phyloP scores from a whole-genome alignment of 2,113 vertebrate species.

The Chlamydotis undulata region DNA sequence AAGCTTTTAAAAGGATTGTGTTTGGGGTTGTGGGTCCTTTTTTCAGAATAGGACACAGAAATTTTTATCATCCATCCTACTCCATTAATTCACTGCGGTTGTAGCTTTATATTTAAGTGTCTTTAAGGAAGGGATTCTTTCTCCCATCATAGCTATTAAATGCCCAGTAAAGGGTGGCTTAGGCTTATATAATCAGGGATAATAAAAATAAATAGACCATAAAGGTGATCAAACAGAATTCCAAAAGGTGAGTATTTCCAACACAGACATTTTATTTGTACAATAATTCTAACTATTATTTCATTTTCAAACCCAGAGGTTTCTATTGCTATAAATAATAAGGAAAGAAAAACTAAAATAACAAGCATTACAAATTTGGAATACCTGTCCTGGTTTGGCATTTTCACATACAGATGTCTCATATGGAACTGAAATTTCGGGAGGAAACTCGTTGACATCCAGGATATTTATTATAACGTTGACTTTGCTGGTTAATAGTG shows the following conservation, averaged over 20 bases:
- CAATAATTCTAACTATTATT: neutral
- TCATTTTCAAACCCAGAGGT: neutral
- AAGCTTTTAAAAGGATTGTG: neutral
- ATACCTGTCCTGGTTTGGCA: conserved; percentile 92
- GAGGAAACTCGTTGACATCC: conserved; percentile 97
- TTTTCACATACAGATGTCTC: conserved; percentile 96
- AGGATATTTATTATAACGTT: conserved; percentile 90
- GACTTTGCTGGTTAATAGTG: conserved; percentile 89
- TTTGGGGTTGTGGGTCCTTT: neutral
- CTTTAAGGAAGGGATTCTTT: neutral
- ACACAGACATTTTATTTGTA: neutral
- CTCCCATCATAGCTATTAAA: neutral
- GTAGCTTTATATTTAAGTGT: neutral
- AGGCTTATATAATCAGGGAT: neutral
- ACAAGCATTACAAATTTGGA: neutral
- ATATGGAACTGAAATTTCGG: conserved; percentile 90
- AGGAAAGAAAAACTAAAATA: neutral
- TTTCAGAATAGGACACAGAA: neutral
- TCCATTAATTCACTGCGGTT: neutral
- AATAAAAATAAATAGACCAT: neutral
- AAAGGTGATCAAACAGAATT: neutral
- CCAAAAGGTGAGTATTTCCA: neutral
- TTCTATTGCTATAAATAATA: neutral
- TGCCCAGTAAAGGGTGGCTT: neutral
- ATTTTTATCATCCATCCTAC: neutral